phyloP scores from a whole-genome alignment of 2,888 invertebrate genomes.

The Orchesella flavescens region DNA sequence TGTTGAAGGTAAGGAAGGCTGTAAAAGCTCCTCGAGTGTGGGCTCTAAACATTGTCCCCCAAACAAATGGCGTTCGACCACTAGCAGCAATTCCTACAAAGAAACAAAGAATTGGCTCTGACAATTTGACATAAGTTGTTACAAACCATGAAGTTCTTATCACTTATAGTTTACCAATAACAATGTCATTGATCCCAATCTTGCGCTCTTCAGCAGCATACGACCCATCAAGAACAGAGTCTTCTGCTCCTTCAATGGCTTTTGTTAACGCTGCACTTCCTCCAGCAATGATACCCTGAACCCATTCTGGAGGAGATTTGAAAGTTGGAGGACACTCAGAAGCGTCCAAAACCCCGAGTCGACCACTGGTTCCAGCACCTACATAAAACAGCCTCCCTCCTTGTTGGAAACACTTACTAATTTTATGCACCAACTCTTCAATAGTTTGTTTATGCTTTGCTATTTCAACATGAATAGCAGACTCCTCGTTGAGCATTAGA shows the following conservation, averaged over 20 bases:
- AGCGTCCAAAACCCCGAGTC: slow-evolving; percentile 72
- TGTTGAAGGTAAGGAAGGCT: slow-evolving; percentile 69
- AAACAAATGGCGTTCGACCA: slow-evolving; percentile 70
- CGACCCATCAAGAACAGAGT: slow-evolving; percentile 67
- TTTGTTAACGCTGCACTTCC: slow-evolving; percentile 64
- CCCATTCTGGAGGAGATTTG: slow-evolving; percentile 67
- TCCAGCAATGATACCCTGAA: slow-evolving; percentile 71
- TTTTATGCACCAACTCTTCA: slow-evolving; percentile 58
- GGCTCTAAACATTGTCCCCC: slow-evolving; percentile 69
- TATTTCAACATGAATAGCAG: slow-evolving; percentile 60
- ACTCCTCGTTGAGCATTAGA: slow-evolving; percentile 69
- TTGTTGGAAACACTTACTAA: slow-evolving; percentile 63
- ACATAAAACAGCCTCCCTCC: slow-evolving; percentile 72
- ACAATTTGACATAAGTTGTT: no score
- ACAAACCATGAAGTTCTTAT: neutral
- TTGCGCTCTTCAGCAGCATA: slow-evolving; percentile 52
- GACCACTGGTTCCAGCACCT: slow-evolving; percentile 72
- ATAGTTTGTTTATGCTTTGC: slow-evolving; percentile 59
- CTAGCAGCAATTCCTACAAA: slow-evolving; percentile 69
- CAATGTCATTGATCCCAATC: slow-evolving; percentile 67
- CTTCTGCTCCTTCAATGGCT: slow-evolving; percentile 70
- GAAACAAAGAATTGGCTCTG: neutral
- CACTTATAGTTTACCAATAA: slow-evolving; percentile 58
- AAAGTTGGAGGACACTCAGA: slow-evolving; percentile 70
- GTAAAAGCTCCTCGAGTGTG: slow-evolving; percentile 65